These are phyloP conservation scores for Himalopsyche japonica DNA, from an alignment of 2,888 invertebrate species.

Conservation along the genomic window DNA sequence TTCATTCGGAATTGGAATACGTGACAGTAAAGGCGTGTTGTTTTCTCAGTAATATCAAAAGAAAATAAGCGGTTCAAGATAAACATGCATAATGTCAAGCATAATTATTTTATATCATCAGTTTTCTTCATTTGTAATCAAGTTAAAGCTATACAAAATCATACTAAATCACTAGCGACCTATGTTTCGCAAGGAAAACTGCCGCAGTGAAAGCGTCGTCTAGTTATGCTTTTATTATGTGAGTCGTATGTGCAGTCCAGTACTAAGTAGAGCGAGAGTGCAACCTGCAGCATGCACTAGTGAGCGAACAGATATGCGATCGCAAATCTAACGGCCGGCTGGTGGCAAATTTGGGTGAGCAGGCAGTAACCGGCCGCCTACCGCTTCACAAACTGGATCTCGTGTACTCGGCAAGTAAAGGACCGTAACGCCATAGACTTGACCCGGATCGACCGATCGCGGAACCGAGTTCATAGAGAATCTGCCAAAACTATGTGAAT, in stretches of 20 bases:
- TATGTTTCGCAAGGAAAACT: background rate
- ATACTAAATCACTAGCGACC: background rate
- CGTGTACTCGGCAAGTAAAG: background rate
- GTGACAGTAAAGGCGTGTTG: too few species aligned
- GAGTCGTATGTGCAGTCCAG: background rate
- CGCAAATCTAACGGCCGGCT: background rate
- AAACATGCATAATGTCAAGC: too few species aligned
- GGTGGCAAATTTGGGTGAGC: constrained; percentile 23
- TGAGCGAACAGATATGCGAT: background rate
- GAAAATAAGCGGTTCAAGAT: too few species aligned
- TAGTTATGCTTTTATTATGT: background rate
- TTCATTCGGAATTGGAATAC: too few species aligned
- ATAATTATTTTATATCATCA: too few species aligned
- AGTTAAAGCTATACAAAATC: background rate
- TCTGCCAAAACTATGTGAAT: background rate
- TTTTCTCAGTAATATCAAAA: too few species aligned
- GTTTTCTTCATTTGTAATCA: too few species aligned
- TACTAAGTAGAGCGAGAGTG: background rate
- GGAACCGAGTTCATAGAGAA: background rate
- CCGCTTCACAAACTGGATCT: background rate
- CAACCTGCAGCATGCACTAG: background rate
- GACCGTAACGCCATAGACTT: background rate
- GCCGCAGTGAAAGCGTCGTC: background rate
- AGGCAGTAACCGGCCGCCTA: constrained; percentile 9
- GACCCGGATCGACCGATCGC: background rate